Percentiles rank a stretch among this genome's conserved stretches.
These are phyloP conservation scores for Lordiphosa collinella DNA, from an alignment of 1,140 invertebrate species.

Conservation along the genomic window DNA sequence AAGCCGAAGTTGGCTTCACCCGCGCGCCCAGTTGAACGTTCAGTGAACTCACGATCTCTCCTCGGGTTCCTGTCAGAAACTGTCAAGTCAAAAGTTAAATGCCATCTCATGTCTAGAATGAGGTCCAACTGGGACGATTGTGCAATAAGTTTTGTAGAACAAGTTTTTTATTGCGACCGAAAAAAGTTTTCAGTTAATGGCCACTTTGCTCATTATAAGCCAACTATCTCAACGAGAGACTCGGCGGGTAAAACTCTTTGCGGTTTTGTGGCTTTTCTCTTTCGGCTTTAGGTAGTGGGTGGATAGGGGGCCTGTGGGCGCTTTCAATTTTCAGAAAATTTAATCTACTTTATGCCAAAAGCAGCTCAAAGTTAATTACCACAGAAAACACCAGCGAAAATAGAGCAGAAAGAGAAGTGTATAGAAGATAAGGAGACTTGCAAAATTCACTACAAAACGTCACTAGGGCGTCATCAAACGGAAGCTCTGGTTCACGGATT, in stretches of 20 bases:
- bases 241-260: slow-evolving; percentile 56
- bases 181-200: slow-evolving; percentile 67
- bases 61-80: slow-evolving; percentile 47
- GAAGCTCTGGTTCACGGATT: no score
- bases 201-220: slow-evolving; percentile 72
- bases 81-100: slow-evolving; percentile 67
- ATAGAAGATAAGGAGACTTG: no score
- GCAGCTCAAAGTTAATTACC: slow-evolving; percentile 35
- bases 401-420: slow-evolving; percentile 11
- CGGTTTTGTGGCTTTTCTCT: slow-evolving; percentile 43
- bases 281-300: slow-evolving; percentile 7
- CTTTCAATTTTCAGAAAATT: slow-evolving; percentile 56
- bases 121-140: slow-evolving; percentile 40
- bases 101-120: slow-evolving; percentile 49
- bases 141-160: slow-evolving; percentile 63
- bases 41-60: slow-evolving; percentile 60
- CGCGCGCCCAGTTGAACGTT: slow-evolving; percentile 48
- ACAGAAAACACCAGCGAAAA: slow-evolving; percentile 11
- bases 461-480: no score
- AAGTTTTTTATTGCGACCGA: slow-evolving; percentile 42
- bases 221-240: slow-evolving; percentile 51
- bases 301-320: slow-evolving; percentile 25
- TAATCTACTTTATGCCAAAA: slow-evolving; percentile 56
- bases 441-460: no score
- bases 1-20: slow-evolving; percentile 32